These are phyloP conservation scores for Dasysyrphus albostriatus DNA, from an alignment of 2,888 invertebrate genomes.

Conservation along the genomic window DNA sequence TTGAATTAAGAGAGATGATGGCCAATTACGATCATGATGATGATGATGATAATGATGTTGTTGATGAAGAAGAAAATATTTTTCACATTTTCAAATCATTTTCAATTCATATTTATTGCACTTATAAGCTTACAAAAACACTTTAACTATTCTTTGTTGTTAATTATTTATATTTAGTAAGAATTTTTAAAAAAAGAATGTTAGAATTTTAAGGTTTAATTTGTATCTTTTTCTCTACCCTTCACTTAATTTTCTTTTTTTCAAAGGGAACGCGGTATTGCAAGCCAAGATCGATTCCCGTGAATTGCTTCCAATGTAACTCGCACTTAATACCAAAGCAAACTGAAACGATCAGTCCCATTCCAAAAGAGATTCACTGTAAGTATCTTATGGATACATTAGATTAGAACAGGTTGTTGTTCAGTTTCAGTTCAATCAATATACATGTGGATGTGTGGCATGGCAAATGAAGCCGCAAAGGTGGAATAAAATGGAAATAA, in stretches of 20 bases:
- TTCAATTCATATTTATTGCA: constrained; percentile 28
- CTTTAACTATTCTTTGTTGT: not conserved
- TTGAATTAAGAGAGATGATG: constrained; percentile 70
- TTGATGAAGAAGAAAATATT: constrained; percentile 51
- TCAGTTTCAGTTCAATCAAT: not conserved
- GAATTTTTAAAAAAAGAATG: constrained; percentile 21
- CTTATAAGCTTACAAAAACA: constrained; percentile 5
- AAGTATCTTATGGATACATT: constrained; percentile 34
- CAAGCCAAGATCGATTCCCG: constrained; percentile 41
- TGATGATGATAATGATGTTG: constrained; percentile 45
- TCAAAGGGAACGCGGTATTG: constrained; percentile 58
- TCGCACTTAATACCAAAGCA: constrained; percentile 64
- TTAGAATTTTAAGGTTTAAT: constrained; percentile 11
- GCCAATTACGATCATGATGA: constrained; percentile 68
- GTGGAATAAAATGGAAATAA: constrained; percentile 26
- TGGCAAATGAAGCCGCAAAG: constrained; percentile 3
- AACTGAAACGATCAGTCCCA: constrained; percentile 65
- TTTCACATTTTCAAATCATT: constrained; percentile 52
- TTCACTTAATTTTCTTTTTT: constrained; percentile 47
- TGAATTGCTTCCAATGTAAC: constrained; percentile 50
- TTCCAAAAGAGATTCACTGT: constrained; percentile 59
- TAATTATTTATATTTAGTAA: not conserved
- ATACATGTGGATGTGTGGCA: not conserved
- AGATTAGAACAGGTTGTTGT: constrained; percentile 69
- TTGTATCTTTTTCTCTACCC: constrained; percentile 45